Evolutionary conservation across 2,113 vertebrate genomes (phyloP).

Genomic region (Dasyprocta punctata): DNA sequence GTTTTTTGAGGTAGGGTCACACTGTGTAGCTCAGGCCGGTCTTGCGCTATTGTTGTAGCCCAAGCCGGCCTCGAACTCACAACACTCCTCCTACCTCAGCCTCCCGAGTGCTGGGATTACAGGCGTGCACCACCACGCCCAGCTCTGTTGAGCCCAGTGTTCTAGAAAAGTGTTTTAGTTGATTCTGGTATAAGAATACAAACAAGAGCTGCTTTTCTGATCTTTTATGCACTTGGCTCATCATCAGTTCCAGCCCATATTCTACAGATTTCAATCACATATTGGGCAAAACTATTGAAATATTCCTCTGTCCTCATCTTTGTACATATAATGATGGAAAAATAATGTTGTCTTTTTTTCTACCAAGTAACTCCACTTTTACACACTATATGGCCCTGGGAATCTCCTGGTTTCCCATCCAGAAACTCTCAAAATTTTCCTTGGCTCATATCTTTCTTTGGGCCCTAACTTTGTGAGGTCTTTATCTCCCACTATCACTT

Average conservation of each 20-base stretch:
- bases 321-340: background rate
- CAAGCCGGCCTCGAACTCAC: too few species aligned
- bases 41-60: too few species aligned
- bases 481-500: background rate
- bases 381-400: background rate
- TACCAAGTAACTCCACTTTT: background rate
- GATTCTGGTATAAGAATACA: background rate
- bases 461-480: background rate
- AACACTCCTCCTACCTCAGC: too few species aligned
- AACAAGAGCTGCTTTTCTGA: background rate
- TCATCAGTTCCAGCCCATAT: background rate
- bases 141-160: too few species aligned
- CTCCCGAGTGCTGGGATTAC: too few species aligned
- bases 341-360: background rate
- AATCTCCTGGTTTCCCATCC: background rate
- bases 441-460: background rate
- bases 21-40: too few species aligned
- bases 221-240: background rate
- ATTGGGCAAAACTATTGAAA: background rate
- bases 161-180: background rate
- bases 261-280: background rate
- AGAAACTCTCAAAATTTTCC: constrained; percentile 3
- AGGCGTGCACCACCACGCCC: too few species aligned
- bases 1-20: too few species aligned
- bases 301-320: background rate